Evolutionary conservation across 2,113 vertebrate genomes (phyloP), one percentile per base, ranked within the genome.

Genomic region (Toxotes jaculatrix): DNA sequence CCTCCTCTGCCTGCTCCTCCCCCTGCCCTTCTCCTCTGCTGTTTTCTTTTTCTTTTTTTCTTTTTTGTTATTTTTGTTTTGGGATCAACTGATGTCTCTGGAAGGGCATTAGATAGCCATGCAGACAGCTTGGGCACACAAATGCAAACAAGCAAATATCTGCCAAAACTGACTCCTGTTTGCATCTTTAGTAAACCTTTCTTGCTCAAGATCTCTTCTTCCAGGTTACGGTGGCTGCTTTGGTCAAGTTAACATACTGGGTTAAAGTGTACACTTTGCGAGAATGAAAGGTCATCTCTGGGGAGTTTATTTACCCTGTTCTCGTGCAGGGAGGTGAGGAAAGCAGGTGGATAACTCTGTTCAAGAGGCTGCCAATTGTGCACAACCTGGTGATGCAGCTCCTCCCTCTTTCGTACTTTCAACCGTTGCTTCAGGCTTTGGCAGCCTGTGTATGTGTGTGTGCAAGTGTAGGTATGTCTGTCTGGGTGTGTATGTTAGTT

Each of bases 41-140:
- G 12, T 64, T 55, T 42, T 27, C 27, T 27, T 27, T 27, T 27
- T 27, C 27, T 27, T 27, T 27, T 27, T 27, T 45, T 19, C 9
- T 85, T 14, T 43, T 43, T 43, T 43, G 3, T 36, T 36, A 64
- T 60, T 67, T 27, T 27, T 27, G 27, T 27, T 86, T 76, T 77
- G 64, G 59, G 74, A 79, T 86, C 80, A 65, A 66, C 71, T 57
- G 51, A 68, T 55, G 67, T 83, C 67, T 47, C 55, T 83, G 64
- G 64, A 87, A 74, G 77, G 83, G 77, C 81, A 78, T 89, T 74
- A 77, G 42, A 84, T 77, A 59, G 53, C 34, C 61, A 61, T 17
- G 36, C 34, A 42, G 60, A 84, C 77, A 82, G 75, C 53, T 60
- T 14, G 10, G 10, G 6, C 16, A 31, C 62, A 80, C 57, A 69